Percentiles rank a stretch among this genome's conserved stretches.
These are phyloP conservation scores for Scytalopus superciliaris DNA, from an alignment of 2,113 vertebrate genomes.

Conservation along the genomic window DNA sequence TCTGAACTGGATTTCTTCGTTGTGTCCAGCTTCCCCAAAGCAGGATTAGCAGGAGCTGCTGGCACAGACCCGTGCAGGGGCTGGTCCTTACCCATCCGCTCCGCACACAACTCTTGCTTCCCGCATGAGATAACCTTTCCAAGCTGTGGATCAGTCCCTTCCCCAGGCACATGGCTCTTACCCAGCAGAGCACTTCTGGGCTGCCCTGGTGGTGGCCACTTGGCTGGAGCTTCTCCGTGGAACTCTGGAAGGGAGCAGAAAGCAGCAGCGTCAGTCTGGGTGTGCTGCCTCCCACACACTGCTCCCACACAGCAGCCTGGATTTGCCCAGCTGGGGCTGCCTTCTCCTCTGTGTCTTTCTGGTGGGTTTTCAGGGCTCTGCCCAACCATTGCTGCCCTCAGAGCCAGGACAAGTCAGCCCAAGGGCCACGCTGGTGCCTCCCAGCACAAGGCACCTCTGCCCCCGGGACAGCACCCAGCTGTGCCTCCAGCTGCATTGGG, in stretches of 20 bases:
- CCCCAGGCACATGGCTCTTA: not conserved
- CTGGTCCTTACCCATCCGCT: not conserved
- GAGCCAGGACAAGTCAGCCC: fast-evolving
- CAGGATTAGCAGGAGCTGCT: not conserved
- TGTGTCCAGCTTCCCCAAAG: fast-evolving
- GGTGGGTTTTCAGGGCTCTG: not conserved
- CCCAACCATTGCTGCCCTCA: not conserved
- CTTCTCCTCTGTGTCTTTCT: not conserved
- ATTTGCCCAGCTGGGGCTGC: fast-evolving
- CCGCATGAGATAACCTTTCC: fast-evolving
- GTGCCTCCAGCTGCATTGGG: fast-evolving
- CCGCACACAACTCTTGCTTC: not conserved
- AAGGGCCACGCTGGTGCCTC: not conserved
- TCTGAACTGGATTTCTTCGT: not conserved
- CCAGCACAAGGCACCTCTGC: not conserved
- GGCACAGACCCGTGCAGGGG: not conserved
- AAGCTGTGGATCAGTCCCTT: fast-evolving
- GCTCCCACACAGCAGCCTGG: not conserved
- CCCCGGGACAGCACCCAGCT: not conserved
- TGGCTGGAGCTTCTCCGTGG: not conserved
- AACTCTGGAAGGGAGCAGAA: slow-evolving; percentile 1
- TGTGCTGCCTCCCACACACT: not conserved
- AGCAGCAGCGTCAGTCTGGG: not conserved
- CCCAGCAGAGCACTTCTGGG: fast-evolving
- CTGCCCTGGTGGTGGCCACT: not conserved